Base-by-base conservation (phyloP, 30 jellyfish, hydroid and myxozoan genomes). In the Hydractinia echinata region DNA sequence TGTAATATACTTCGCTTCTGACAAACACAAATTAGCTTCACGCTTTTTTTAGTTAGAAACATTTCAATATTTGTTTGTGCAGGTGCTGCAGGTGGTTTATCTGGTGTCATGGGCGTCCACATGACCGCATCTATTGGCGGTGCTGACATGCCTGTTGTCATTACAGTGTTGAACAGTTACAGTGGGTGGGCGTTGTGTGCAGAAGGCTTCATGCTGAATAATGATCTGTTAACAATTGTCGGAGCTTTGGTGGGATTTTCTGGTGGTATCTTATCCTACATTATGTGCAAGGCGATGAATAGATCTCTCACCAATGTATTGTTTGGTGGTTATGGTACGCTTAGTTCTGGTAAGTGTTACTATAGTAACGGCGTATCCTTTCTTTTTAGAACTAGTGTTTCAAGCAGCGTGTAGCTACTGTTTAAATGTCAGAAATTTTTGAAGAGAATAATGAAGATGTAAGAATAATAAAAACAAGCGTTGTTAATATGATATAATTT, bases 111-210 rank as follows among this genome's bases (percentile, higher is more conserved):
- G 97, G 97, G 97, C 60, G 97, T 91, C 10, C 97, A 91, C 61
- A 91, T 86, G 97, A 91, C 97, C 53, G 97, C 97, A 55, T 91
- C 97, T 53, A 91, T 91, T 84, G 97, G 97, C 50, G 97, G 97
- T 18, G 97, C 97, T 10, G 97, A 91, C 62, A 91, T 91, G 97
- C 97, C 97, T 82, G 97, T 91, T n/a, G 97, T 91, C 58, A 91
- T 91, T 4, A 91, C 97, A 13, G 97, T 91, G 4, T 79, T 91
- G 53, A 91, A 91, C 97, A 91, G 97, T 73, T 91, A 91, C 97
- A 91, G 97, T 91, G 97, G 97, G 3, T 91, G 97, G 97, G 97
- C 97, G 54, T 70, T 91, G 86, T 91, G 97, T 79, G 97, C 97
- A 50, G 97, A 91, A 67, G 97, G 97, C 13, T 91, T 91, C 79